Conservation (phyloP, 2,113 vertebrate genomes). For the Ictalurus furcatus region DNA sequence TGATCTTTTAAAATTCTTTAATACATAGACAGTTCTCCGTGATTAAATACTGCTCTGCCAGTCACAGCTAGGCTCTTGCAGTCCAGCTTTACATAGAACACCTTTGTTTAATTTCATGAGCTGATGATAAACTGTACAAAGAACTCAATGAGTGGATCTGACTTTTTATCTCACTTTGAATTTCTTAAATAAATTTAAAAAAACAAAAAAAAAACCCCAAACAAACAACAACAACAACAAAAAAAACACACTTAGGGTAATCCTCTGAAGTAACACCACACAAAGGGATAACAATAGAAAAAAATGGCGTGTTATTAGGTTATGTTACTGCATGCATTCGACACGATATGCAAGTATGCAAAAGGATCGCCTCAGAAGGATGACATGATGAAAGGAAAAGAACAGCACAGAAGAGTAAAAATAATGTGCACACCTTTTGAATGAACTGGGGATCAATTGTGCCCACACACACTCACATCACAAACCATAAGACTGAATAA, state of each 20-base stretch:
- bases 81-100: conserved; percentile 69
- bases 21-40: conserved; percentile 74
- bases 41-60: conserved; percentile 74
- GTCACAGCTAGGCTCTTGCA: conserved; percentile 68
- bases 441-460: conserved; percentile 80
- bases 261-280: conserved; percentile 67
- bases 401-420: conserved; percentile 87
- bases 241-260: conserved; percentile 34
- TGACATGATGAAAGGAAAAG: conserved; percentile 74
- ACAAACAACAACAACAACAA: no score
- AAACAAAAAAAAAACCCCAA: conserved; percentile 14
- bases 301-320: conserved; percentile 71
- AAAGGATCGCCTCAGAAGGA: conserved; percentile 67
- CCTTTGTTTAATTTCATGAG: conserved; percentile 58
- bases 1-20: conserved; percentile 66
- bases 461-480: conserved; percentile 85
- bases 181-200: conserved; percentile 62
- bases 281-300: conserved; percentile 66
- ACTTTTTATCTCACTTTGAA: conserved; percentile 52
- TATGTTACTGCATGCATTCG: conserved; percentile 81
- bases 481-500: conserved; percentile 86
- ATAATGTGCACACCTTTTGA: conserved; percentile 89
- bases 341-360: conserved; percentile 72
- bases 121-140: conserved; percentile 79
- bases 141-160: conserved; percentile 65